Evolutionary conservation across 2,888 invertebrate genomes (phyloP), one percentile per base, ranked within the genome.

Genomic region (Nyleta sp.): DNA sequence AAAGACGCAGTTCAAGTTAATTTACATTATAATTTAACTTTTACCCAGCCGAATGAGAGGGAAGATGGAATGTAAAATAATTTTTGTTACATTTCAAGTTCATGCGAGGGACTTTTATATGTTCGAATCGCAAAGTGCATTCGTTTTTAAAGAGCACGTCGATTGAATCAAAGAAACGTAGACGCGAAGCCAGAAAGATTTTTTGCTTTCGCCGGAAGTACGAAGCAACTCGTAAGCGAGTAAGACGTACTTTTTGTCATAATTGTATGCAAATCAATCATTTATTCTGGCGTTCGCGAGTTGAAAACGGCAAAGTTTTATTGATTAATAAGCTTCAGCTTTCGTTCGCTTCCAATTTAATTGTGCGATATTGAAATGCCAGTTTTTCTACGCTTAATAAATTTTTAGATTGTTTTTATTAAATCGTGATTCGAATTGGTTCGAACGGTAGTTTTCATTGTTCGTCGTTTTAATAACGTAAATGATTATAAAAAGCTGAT

Each of bases 221-320:
- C 15, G 17, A 35, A 38, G 11, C 20, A 53, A 42, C 35, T 35
- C 35, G 35, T 28, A 28, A 28, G 7, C 28, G 4, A 28, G 7
- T 28, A 28, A 28, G 28, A 28, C 28, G 7, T 28, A 28, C 28
- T 28, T 28, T 28, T n/a, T n/a, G n/a, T n/a, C 13, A 38, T 28
- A 55, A 48, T 57, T 57, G 4, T 48, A 68, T 57, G 67, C 18
- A 68, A 68, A 68, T 57, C 46, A 68, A 68, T 68, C 57, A 68
- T 38, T 28, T 44, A 52, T 31, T 28, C 18, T 31, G 22, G 18
- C 33, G 35, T 46, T 15, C 24, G 10, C 7, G 20, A 28, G 18
- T 15, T 24, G 31, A 57, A 48, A 50, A 24, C 48, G 33, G 24
- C 10, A 18, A 68, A 68, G 57, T 68, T 68, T 68, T 48, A 68